Percentiles rank a stretch among this genome's conserved stretches.
phyloP scores from a whole-genome alignment of 2,113 vertebrate genomes.

The cattle (Bos taurus) region ARS-UCD2.0 NC_037338.1:38294501-38295000 shows the following conservation, averaged over 20 bases:
- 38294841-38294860: slow-evolving; percentile 20
- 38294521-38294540: slow-evolving; percentile 37
- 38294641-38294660: rapidly evolving
- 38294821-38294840: slow-evolving; percentile 34
- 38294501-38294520: slow-evolving; percentile 24
- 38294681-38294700: slow-evolving; percentile 32
- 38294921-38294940: slow-evolving; percentile 21
- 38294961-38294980: background rate
- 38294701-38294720: slow-evolving; percentile 57
- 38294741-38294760: slow-evolving; percentile 92
- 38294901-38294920: background rate
- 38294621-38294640: background rate
- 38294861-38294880: background rate
- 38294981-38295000: background rate
- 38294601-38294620: background rate
- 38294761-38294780: slow-evolving; percentile 99
- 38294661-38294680: slow-evolving; percentile 31
- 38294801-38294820: slow-evolving; percentile 90
- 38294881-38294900: background rate
- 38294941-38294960: slow-evolving; percentile 7
- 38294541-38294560: background rate
- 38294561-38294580: slow-evolving; percentile 1
- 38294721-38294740: slow-evolving; percentile 70
- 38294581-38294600: background rate
- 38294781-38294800: slow-evolving; percentile 99